phyloP scores from a whole-genome alignment of 2,797 vertebrate genomes.

The Mareca strepera region DNA sequence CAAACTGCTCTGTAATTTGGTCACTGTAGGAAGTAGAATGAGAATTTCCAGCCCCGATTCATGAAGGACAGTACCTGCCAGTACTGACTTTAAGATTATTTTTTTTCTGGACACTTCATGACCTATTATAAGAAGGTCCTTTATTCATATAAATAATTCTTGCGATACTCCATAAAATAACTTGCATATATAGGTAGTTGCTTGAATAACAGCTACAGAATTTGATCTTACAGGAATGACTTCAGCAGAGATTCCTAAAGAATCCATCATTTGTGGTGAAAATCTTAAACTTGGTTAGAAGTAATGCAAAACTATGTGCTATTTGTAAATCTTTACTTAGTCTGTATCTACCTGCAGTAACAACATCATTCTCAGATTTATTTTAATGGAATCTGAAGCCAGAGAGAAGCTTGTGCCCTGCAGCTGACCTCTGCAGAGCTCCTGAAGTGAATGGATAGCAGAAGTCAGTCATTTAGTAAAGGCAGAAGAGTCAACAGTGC shows the following conservation, averaged over 20 bases:
- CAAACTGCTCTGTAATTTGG: slow-evolving; percentile 12
- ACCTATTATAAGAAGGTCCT: neutral
- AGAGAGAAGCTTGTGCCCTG: neutral
- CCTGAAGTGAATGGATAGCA: neutral
- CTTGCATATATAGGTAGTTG: neutral
- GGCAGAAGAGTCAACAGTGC: neutral
- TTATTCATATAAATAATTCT: slow-evolving; percentile 4
- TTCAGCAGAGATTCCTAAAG: neutral
- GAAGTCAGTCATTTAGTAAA: neutral
- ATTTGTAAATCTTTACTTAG: neutral
- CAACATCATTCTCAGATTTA: neutral
- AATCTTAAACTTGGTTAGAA: neutral
- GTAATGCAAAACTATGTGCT: neutral
- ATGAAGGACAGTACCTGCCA: neutral
- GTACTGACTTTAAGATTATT: neutral
- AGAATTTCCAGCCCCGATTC: neutral
- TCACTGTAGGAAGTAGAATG: neutral
- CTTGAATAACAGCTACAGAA: neutral
- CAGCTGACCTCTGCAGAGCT: neutral
- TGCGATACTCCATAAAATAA: neutral
- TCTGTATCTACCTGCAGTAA: neutral
- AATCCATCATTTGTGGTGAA: neutral
- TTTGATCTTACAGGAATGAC: neutral
- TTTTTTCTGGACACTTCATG: neutral
- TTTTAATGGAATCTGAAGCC: neutral